Evolutionary conservation across 2,888 invertebrate genomes (phyloP).

Genomic region (Amblyteles armatorius): DNA sequence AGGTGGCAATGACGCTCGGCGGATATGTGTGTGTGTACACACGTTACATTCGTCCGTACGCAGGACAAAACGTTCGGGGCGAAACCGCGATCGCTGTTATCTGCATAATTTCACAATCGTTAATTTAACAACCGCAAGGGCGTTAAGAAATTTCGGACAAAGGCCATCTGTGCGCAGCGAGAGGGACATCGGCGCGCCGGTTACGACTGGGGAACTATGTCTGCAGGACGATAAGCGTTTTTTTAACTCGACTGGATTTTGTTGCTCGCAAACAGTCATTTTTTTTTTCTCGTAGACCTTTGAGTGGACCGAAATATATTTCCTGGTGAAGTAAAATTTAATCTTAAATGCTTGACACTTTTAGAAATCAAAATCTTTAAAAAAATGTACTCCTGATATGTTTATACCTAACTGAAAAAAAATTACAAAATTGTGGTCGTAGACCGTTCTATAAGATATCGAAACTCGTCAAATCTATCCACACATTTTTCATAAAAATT

Average conservation of each 20-base stretch:
- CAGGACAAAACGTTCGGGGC: constrained; percentile 2
- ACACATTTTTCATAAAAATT: no score
- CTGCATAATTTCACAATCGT: constrained; percentile 46
- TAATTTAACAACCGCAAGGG: constrained; percentile 36
- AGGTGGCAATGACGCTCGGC: constrained; percentile 74
- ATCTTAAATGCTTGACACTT: neutral
- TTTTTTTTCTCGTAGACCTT: neutral
- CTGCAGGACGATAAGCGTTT: neutral
- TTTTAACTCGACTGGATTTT: neutral
- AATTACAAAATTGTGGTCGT: no score
- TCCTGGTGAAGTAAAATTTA: neutral
- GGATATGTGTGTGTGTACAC: constrained; percentile 10
- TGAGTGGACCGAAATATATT: neutral
- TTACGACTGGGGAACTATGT: neutral
- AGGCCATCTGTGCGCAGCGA: constrained; percentile 12
- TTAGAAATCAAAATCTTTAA: neutral
- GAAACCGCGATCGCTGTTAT: constrained; percentile 14
- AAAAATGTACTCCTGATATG: no score
- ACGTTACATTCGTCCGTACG: constrained; percentile 33
- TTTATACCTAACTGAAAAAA: no score
- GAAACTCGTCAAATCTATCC: no score
- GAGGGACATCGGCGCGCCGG: neutral
- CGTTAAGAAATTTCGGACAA: constrained; percentile 26
- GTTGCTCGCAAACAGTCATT: no score
- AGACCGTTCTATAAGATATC: no score